Base-by-base conservation (phyloP, 2,888 invertebrate species). In the Tipula lateralis region DNA sequence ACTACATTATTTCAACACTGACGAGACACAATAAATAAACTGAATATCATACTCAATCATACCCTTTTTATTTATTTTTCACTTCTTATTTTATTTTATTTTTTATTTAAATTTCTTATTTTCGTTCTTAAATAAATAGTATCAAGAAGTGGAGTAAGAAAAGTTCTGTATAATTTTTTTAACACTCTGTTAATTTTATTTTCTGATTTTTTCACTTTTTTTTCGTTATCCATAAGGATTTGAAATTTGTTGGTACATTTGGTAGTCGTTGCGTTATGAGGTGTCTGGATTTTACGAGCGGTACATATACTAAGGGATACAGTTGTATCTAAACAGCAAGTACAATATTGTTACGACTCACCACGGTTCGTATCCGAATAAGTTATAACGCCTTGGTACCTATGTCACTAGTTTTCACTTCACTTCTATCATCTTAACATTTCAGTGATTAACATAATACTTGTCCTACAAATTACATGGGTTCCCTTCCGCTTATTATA, bases 41-140 rank as follows among this genome's bases (percentile, higher is more conserved):
- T 50, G 44, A 50, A 50, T 50, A 50, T 50, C 44, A 50, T 50
- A 3, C 44, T 50, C 44, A 50, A 50, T 50, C 44, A 50, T 50
- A 50, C 44, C 44, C 44, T 50, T 50, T 50, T 50, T 50, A 50
- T 50, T 50, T 50, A 50, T 50, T 50, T 50, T 50, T 50, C 44
- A 50, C 44, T 50, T 50, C 16, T 50, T 50, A 16, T 50, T 50
- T 50, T 36, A 9, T 36, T 36, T 36, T 36, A 9, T 9, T 36
- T 50, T 44, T 50, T 50, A 50, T 50, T 50, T 50, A 50, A 50
- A 50, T 50, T 50, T 50, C 44, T 50, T 50, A n/a, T 44, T 50
- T 50, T 50, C 44, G 44, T 50, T 50, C 44, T 50, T 50, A 50
- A 50, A 50, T 50, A 50, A 50, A 50, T 50, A 50, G 16, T 50